These are phyloP conservation scores for Euclidia mi DNA, from an alignment of 2,888 invertebrate genomes.

Conservation along the genomic window DNA sequence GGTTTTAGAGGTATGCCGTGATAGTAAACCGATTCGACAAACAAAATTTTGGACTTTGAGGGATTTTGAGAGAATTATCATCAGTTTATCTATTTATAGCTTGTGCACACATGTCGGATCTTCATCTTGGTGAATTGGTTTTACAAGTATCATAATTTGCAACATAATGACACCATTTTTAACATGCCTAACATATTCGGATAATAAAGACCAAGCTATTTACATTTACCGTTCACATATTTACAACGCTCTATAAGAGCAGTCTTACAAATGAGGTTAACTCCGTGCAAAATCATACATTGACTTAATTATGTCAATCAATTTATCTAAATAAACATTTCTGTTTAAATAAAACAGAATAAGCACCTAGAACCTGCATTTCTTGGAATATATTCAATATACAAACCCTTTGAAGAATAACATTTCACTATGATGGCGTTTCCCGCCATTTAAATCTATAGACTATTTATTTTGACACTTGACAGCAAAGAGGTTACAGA, in stretches of 20 bases:
- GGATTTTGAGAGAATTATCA: no score
- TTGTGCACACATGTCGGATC: no score
- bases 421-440: background rate
- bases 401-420: constrained; percentile 12
- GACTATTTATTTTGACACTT: no score
- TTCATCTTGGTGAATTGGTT: no score
- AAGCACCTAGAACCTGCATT: constrained; percentile 37
- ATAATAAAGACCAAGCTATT: constrained; percentile 31
- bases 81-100: no score
- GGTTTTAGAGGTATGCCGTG: no score
- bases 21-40: no score
- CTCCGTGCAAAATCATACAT: constrained; percentile 39
- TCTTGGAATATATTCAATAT: constrained; percentile 28
- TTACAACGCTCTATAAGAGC: constrained; percentile 68
- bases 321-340: constrained; percentile 34
- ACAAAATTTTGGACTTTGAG: no score
- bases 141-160: no score
- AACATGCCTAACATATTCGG: constrained; percentile 4
- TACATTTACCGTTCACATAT: constrained; percentile 51
- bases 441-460: no score
- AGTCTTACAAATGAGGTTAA: constrained; percentile 51
- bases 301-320: constrained; percentile 28
- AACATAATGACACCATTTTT: no score
- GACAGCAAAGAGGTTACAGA: no score
- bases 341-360: constrained; percentile 24